Evolutionary conservation across 2,113 vertebrate genomes (phyloP).

Genomic region (Turdus rufiventris): DNA sequence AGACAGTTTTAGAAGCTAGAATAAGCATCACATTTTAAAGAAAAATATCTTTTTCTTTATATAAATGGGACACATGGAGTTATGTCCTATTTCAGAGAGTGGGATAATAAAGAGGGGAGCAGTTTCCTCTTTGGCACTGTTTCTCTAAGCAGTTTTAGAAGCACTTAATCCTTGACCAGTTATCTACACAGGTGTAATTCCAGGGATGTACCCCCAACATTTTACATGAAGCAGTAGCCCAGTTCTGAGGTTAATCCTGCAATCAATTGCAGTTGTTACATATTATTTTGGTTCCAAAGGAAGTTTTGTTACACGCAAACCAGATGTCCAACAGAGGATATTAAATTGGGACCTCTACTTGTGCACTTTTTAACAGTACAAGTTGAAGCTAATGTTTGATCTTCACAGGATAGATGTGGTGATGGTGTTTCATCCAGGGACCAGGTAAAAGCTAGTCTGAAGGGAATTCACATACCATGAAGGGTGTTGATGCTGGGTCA

Average conservation of each 20-base stretch:
- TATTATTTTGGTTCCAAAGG: neutral
- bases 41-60: neutral
- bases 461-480: neutral
- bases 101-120: neutral
- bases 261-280: neutral
- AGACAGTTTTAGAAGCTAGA: neutral
- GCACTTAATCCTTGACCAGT: neutral
- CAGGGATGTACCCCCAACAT: neutral
- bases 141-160: neutral
- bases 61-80: neutral
- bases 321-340: neutral
- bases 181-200: neutral
- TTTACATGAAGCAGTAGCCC: neutral
- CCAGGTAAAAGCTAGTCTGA: neutral
- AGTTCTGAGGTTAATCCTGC: neutral
- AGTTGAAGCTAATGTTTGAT: neutral
- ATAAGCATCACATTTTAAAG: neutral
- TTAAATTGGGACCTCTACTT: neutral
- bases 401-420: neutral
- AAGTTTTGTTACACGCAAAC: neutral
- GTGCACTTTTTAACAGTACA: neutral
- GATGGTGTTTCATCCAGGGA: neutral
- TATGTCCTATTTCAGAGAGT: neutral
- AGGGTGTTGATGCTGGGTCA: neutral
- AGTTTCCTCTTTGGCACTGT: neutral